These are phyloP conservation scores for Leptinotarsa haldemani DNA, from an alignment of 2,888 invertebrate species.

Conservation along the genomic window DNA sequence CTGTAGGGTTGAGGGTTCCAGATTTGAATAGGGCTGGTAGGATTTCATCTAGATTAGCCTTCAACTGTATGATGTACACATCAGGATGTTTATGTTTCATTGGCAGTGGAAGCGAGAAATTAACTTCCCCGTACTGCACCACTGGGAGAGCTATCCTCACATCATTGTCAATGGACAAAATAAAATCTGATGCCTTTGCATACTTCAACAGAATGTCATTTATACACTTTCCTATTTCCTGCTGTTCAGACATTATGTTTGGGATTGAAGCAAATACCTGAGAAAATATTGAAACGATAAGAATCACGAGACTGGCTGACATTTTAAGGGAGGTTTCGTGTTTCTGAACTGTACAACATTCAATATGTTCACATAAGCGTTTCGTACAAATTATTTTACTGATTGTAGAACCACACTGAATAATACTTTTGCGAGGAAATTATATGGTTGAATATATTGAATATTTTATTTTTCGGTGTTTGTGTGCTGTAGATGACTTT, in stretches of 20 bases:
- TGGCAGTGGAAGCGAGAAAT: not conserved
- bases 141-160: not conserved
- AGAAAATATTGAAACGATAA: not conserved
- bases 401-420: not conserved
- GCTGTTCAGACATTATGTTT: not conserved
- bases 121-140: not conserved
- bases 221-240: not conserved
- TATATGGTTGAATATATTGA: not conserved
- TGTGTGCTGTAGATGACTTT: no score
- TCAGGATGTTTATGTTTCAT: not conserved
- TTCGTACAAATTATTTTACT: not conserved
- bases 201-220: not conserved
- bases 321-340: not conserved
- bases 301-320: not conserved
- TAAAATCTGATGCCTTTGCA: not conserved
- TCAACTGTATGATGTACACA: not conserved
- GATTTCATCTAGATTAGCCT: not conserved
- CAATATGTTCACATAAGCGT: not conserved
- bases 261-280: not conserved
- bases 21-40: not conserved
- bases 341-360: not conserved
- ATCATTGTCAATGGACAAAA: not conserved
- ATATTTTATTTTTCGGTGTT: no score
- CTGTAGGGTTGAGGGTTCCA: conserved; percentile 1
- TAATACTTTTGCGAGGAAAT: not conserved